phyloP scores from a whole-genome alignment of 2,113 vertebrate species.

The Podarcis muralis region DNA sequence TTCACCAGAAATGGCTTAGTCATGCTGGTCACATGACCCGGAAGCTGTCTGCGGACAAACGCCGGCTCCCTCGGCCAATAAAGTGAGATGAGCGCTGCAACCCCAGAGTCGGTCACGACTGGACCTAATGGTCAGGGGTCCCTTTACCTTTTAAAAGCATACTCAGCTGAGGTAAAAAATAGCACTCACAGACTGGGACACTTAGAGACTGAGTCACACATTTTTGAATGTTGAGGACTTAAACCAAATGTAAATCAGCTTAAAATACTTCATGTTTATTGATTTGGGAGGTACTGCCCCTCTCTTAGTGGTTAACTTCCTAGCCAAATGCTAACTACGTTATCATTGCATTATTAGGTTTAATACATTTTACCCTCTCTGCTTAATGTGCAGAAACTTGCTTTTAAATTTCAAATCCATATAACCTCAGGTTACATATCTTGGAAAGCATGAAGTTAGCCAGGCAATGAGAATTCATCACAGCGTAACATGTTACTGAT shows the following conservation, averaged over 20 bases:
- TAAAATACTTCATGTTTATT: not conserved
- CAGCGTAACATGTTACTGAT: conserved; percentile 51
- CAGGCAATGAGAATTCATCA: conserved; percentile 57
- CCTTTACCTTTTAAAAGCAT: no score
- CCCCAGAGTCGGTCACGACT: no score
- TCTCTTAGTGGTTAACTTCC: conserved; percentile 25
- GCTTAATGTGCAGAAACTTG: conserved; percentile 47
- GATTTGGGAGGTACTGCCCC: not conserved
- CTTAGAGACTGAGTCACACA: not conserved
- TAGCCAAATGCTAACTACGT: conserved; percentile 14
- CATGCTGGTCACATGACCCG: no score
- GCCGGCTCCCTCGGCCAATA: no score
- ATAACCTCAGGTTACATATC: conserved; percentile 51
- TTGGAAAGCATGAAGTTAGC: conserved; percentile 43
- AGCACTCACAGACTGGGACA: no score
- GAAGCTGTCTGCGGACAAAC: no score
- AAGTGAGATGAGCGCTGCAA: no score
- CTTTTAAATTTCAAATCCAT: conserved; percentile 55
- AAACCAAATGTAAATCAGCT: not conserved
- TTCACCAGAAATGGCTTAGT: no score
- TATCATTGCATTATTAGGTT: conserved; percentile 19
- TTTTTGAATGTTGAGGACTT: not conserved
- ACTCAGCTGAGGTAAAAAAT: no score
- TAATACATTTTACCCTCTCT: conserved; percentile 38
- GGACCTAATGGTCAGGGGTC: no score